Evolutionary conservation across 2,888 invertebrate species (phyloP).

Genomic region (Caenorhabditis sp.): DNA sequence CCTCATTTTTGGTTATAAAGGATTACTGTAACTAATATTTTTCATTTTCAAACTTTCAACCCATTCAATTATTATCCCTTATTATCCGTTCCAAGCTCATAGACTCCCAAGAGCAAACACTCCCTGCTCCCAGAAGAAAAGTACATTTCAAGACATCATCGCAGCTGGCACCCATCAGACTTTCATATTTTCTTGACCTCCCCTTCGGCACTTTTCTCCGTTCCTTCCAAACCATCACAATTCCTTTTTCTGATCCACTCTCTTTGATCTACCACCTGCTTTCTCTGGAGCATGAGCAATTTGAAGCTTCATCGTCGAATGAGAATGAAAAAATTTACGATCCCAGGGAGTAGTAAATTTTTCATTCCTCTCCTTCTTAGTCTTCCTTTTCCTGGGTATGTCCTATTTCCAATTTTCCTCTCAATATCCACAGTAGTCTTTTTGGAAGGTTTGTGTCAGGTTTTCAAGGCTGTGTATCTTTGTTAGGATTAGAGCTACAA

Average conservation of each 20-base stretch:
- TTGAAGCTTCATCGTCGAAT: background rate
- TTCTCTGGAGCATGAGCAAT: background rate
- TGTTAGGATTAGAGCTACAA: background rate
- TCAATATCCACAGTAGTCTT: background rate
- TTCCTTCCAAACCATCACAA: background rate
- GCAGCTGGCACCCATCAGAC: conserved; percentile 8
- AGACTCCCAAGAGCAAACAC: too few species aligned
- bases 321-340: too few species aligned
- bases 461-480: background rate
- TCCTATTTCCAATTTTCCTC: background rate
- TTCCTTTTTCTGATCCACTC: background rate
- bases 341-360: too few species aligned
- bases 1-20: too few species aligned
- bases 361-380: background rate
- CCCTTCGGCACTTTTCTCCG: background rate
- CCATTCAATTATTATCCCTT: too few species aligned
- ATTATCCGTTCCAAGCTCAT: too few species aligned
- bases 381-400: background rate
- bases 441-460: background rate
- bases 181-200: too few species aligned
- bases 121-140: too few species aligned
- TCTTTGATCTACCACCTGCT: background rate
- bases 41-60: too few species aligned
- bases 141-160: conserved; percentile 14
- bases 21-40: too few species aligned